Conservation (phyloP, 2,888 invertebrate species). For the Neoaliturus tenellus region DNA sequence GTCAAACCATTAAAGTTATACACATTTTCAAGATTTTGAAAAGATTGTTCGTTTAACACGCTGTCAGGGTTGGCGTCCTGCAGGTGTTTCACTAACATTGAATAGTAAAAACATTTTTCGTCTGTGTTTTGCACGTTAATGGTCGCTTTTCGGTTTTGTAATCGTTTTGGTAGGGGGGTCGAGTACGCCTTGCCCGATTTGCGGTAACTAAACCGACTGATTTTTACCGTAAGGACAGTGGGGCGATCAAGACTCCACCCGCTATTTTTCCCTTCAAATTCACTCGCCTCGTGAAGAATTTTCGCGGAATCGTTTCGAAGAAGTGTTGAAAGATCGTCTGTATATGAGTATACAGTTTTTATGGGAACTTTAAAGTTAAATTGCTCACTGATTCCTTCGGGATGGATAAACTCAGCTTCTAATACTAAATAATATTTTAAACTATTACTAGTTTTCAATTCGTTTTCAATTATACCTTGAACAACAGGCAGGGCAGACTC, state of each 20-base stretch:
- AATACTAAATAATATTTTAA: not conserved
- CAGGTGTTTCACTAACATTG: not conserved
- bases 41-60: not conserved
- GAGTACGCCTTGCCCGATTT: not conserved
- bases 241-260: not conserved
- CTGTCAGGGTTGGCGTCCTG: not conserved
- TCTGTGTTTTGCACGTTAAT: not conserved
- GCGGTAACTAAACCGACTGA: not conserved
- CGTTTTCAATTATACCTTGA: not conserved
- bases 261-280: not conserved
- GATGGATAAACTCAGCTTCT: not conserved
- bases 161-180: not conserved
- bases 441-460: not conserved
- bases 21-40: not conserved
- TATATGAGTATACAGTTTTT: not conserved
- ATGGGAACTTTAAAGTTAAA: not conserved
- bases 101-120: not conserved
- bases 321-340: not conserved
- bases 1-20: constrained; percentile 2
- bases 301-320: not conserved
- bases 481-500: not conserved
- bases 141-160: not conserved
- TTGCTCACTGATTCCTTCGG: not conserved
- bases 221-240: not conserved
- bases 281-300: not conserved